Conservation (phyloP, 2,113 vertebrate species). For the Onychostoma macrolepis region DNA sequence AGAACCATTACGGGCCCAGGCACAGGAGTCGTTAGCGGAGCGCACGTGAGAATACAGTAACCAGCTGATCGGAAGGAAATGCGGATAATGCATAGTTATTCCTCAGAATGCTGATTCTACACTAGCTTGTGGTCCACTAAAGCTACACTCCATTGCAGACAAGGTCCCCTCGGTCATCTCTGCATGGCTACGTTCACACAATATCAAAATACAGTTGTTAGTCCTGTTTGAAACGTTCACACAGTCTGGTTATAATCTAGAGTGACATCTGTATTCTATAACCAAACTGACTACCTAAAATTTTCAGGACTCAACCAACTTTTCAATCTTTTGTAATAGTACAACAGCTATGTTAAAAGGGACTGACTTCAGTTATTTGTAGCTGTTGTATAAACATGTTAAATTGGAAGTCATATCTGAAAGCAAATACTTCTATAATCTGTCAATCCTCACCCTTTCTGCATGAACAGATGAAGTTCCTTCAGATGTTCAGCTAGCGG, state of each 20-base stretch:
- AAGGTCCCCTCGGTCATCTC: neutral
- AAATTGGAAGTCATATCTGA: neutral
- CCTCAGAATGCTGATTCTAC: constrained; percentile 1
- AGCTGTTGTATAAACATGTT: neutral
- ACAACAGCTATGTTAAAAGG: neutral
- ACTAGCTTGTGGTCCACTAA: neutral
- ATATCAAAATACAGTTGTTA: neutral
- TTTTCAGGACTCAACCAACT: neutral
- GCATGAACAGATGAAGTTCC: neutral
- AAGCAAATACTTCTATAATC: neutral
- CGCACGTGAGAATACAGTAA: constrained; percentile 40
- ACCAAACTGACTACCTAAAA: neutral
- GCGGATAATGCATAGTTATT: constrained; percentile 19
- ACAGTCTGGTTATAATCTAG: neutral
- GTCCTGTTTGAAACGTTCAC: neutral
- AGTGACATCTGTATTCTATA: neutral
- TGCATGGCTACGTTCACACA: neutral
- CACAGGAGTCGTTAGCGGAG: constrained; percentile 43
- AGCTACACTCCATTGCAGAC: neutral
- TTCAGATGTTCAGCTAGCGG: constrained; percentile 59
- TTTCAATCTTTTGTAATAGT: neutral
- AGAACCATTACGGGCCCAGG: constrained; percentile 29
- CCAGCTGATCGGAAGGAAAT: constrained; percentile 19
- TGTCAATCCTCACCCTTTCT: neutral
- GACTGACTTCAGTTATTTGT: neutral